Base-by-base conservation (phyloP, 2,888 invertebrate genomes). In the Drosophila pegasa region DNA sequence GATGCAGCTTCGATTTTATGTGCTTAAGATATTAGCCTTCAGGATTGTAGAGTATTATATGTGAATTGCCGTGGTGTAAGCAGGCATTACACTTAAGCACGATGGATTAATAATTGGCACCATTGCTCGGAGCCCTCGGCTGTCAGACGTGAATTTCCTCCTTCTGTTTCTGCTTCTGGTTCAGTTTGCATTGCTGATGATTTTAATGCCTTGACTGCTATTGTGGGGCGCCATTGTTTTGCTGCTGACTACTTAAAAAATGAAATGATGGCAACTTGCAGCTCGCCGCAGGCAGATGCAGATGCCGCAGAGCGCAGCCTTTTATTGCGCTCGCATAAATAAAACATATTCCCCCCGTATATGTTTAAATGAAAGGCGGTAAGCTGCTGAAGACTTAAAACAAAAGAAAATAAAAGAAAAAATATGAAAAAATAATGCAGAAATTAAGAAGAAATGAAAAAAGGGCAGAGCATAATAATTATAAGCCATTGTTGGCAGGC, bases 401-500 rank as follows among this genome's bases (percentile, higher is more conserved):
- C 40, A 67, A 47, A 54, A 48, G 20, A 40, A 16, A 20, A n/a
- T 37, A 33, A 27, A 20, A n/a, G 31, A 33, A 27, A n/a, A 14
- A 22, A 25, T 16, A 12, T 7, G 3, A 27, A 68, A 41, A 31
- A 50, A 31, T 33, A 51, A 50, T 7, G 7, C 14, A 22, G 22
- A 51, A n/a, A 2, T 10, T 0, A n/a, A 1, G 20, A 56, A 10
- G 25, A 12, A 31, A 48, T 12, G 33, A 20, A 43, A 61, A 61
- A 66, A 20, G 40, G 41, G 16, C 31, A 33, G 20, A 41, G 31
- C 40, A 47, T 60, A 67, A 71, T 78, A 81, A 83, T 83, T 70
- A 83, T 83, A 84, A 78, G 78, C 82, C 78, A 78, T 83, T 83
- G 82, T 81, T 74, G 51, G 75, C 69, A 68, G 75, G 66, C 70